Percentiles rank a stretch among this genome's conserved stretches.
Evolutionary conservation across 2,797 vertebrate species (phyloP).

Genomic region (Xenentodon cancila): DNA sequence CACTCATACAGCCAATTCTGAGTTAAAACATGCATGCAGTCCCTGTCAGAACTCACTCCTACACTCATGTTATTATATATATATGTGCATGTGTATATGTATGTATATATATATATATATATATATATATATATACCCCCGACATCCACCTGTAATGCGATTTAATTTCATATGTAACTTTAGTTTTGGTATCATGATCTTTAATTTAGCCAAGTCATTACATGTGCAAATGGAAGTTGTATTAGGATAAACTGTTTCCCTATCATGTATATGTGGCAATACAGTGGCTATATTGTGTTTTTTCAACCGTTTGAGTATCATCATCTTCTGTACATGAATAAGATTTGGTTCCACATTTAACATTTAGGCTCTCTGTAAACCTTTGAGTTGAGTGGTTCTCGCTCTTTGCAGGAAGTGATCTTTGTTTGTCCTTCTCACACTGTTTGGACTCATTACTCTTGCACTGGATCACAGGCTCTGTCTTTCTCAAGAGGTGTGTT

Average conservation of each 20-base stretch:
- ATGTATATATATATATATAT: no score
- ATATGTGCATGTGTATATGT: no score
- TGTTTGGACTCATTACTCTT: conserved; percentile 20
- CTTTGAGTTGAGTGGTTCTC: conserved; percentile 1
- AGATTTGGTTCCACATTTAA: conserved; percentile 25
- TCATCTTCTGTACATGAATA: conserved; percentile 33
- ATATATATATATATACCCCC: no score
- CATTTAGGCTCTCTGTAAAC: conserved; percentile 23
- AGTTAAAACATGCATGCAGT: conserved; percentile 11
- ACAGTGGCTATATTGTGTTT: conserved; percentile 7
- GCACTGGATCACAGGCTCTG: conserved; percentile 37
- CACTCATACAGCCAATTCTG: conserved; percentile 3
- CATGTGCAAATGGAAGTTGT: conserved; percentile 17
- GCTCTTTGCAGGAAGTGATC: conserved; percentile 12
- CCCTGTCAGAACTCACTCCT: conserved; percentile 14
- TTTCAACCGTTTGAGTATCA: conserved; percentile 15
- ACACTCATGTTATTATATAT: conserved; percentile 1
- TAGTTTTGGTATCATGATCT: not conserved
- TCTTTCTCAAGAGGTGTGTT: conserved; percentile 54
- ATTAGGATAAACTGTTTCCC: conserved; percentile 46
- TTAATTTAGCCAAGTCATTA: conserved; percentile 6
- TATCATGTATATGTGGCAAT: not conserved
- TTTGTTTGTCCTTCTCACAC: conserved; percentile 27
- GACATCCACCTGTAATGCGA: not conserved
- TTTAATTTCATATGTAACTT: conserved; percentile 3